phyloP scores from a whole-genome alignment of 2,797 vertebrate species.

The Naso thynnoides region DNA sequence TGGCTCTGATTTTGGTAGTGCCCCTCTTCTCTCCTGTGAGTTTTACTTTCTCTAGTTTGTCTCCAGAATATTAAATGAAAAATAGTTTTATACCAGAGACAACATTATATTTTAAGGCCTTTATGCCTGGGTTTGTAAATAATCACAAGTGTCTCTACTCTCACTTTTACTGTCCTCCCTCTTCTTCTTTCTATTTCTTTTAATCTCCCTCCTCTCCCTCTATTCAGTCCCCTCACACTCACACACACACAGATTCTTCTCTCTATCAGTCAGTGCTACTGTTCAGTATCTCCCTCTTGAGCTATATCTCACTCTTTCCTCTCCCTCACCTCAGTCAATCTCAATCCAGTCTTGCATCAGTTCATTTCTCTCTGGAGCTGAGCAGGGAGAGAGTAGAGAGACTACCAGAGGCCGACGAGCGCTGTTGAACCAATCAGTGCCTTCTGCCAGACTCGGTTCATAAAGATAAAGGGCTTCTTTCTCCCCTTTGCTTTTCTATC shows the following conservation, averaged over 20 bases:
- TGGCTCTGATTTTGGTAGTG: conserved; percentile 11
- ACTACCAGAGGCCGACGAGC: conserved; percentile 53
- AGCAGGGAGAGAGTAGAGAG: conserved; percentile 42
- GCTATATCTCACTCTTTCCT: conserved; percentile 64
- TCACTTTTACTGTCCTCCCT: conserved; percentile 22
- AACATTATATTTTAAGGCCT: not conserved
- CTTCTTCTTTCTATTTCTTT: conserved; percentile 26
- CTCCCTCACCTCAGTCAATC: conserved; percentile 63
- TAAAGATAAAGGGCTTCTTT: conserved; percentile 76
- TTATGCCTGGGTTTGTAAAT: conserved; percentile 32
- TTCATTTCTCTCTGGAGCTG: conserved; percentile 71
- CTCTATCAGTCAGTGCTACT: conserved; percentile 54
- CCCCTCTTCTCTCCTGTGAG: not conserved
- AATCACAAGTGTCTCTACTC: conserved; percentile 15
- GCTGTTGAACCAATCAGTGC: conserved; percentile 74
- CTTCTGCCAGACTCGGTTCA: conserved; percentile 67
- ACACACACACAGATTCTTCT: conserved; percentile 8
- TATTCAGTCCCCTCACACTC: not conserved
- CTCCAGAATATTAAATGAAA: conserved; percentile 14
- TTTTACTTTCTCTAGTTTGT: not conserved
- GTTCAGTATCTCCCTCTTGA: conserved; percentile 53
- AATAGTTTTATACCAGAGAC: conserved; percentile 14
- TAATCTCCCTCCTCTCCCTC: conserved; percentile 29
- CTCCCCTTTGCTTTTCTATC: conserved; percentile 43
- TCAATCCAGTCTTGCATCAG: conserved; percentile 75